phyloP scores from a whole-genome alignment of 53 echinoderm and acorn worm species.

The Luidia sarsii region DNA sequence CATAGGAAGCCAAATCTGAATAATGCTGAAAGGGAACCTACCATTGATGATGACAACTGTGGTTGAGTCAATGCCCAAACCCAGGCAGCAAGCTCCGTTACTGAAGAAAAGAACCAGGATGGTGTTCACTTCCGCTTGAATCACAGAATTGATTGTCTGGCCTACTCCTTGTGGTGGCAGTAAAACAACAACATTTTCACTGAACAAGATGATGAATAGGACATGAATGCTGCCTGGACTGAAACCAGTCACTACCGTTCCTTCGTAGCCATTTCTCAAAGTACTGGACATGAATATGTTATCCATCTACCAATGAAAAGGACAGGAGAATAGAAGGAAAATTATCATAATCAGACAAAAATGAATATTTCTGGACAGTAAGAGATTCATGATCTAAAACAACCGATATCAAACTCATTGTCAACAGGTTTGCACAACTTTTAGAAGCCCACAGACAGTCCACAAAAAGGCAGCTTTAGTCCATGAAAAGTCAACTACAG shows the following conservation, averaged over 20 bases:
- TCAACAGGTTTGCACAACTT: too few species aligned
- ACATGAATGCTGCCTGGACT: conserved; percentile 22
- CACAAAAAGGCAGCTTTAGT: background rate
- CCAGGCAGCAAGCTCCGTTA: background rate
- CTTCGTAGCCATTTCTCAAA: background rate
- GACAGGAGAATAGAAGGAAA: too few species aligned
- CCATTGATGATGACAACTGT: background rate
- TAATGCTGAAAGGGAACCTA: background rate
- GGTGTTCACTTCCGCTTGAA: background rate
- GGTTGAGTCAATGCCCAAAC: background rate
- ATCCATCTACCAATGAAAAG: conserved; percentile 2
- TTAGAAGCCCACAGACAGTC: background rate
- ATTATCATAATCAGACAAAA: too few species aligned
- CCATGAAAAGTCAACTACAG: background rate
- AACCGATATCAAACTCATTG: too few species aligned
- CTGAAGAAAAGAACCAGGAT: background rate
- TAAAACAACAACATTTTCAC: background rate
- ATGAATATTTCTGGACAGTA: too few species aligned
- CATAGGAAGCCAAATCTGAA: too few species aligned
- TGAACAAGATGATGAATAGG: background rate
- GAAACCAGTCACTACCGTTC: conserved; percentile 7
- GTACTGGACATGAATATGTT: background rate
- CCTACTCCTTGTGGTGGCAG: too few species aligned
- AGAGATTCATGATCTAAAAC: too few species aligned
- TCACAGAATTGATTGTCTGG: too few species aligned